A percentile compares a stretch with the other conserved stretches of the same genome.
Evolutionary conservation across 2,888 invertebrate species (phyloP).

Genomic region (Malacosoma neustria): DNA sequence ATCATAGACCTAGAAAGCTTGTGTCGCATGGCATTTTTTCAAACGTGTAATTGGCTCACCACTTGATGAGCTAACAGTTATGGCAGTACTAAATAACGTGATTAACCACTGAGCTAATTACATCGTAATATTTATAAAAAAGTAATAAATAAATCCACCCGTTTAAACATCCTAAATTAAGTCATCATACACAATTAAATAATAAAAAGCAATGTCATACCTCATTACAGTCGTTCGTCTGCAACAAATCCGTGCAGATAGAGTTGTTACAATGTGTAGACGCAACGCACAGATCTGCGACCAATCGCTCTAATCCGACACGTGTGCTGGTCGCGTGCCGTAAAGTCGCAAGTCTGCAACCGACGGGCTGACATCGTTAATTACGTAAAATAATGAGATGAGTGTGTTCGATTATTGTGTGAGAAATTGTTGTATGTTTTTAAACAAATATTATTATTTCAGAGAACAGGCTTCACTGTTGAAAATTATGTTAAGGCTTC

Average conservation of each 20-base stretch:
- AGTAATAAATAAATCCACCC: neutral
- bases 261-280: slow-evolving; percentile 30
- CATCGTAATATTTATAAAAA: too few species aligned
- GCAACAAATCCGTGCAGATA: slow-evolving; percentile 43
- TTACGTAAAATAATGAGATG: slow-evolving; percentile 30
- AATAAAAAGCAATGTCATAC: slow-evolving; percentile 54
- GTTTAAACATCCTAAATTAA: neutral
- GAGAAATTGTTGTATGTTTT: neutral
- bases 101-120: too few species aligned
- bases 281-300: slow-evolving; percentile 21
- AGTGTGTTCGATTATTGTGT: slow-evolving; percentile 16
- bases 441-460: too few species aligned
- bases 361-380: slow-evolving; percentile 34
- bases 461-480: too few species aligned
- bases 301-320: slow-evolving; percentile 42
- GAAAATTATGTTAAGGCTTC: too few species aligned
- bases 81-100: too few species aligned
- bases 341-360: slow-evolving; percentile 23
- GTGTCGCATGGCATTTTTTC: too few species aligned
- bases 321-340: slow-evolving; percentile 35
- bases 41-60: too few species aligned
- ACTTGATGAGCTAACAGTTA: too few species aligned
- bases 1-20: too few species aligned
- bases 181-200: slow-evolving; percentile 8
- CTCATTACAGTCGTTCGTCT: slow-evolving; percentile 40